Percentiles rank a stretch among this genome's conserved stretches.
phyloP scores from a whole-genome alignment of 1,140 invertebrate species.

The Penaeus indicus region DNA sequence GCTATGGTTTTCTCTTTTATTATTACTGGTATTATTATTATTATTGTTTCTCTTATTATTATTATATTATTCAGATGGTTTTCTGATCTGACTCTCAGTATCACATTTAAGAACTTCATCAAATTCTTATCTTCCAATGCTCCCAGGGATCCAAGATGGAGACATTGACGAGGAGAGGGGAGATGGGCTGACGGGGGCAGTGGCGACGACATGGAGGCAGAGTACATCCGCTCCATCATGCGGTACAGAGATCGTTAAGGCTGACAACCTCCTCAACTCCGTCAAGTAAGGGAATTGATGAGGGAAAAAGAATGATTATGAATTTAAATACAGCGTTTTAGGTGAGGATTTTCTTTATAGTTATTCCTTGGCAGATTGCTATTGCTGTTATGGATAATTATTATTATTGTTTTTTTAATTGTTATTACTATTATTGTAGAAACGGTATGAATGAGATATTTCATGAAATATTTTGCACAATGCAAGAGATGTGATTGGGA shows the following conservation, averaged over 20 bases:
- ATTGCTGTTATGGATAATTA: background rate
- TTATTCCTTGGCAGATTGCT: too few species aligned
- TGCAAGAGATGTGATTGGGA: background rate
- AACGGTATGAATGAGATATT: too few species aligned
- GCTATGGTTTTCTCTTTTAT: too few species aligned
- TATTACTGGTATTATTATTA: too few species aligned
- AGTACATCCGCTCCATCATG: constrained; percentile 83
- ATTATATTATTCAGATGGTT: too few species aligned
- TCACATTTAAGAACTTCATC: too few species aligned
- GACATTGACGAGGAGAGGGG: constrained; percentile 78
- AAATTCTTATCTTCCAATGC: too few species aligned
- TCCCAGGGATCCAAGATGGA: constrained; percentile 62
- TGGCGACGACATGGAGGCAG: constrained; percentile 89
- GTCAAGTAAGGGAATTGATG: constrained; percentile 70
- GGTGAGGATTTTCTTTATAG: too few species aligned
- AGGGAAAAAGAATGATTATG: background rate
- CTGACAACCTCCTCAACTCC: constrained; percentile 74
- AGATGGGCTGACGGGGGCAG: constrained; percentile 81
- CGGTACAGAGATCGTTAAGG: constrained; percentile 82
- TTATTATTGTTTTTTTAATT: background rate
- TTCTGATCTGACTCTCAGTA: too few species aligned
- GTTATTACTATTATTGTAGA: background rate
- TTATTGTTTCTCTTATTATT: too few species aligned
- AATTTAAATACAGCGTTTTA: background rate
- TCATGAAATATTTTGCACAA: background rate